A percentile compares a stretch with the other conserved stretches of the same genome.
Evolutionary conservation across 2,797 vertebrate genomes (phyloP).

Genomic region (Poeciliopsis infans): DNA sequence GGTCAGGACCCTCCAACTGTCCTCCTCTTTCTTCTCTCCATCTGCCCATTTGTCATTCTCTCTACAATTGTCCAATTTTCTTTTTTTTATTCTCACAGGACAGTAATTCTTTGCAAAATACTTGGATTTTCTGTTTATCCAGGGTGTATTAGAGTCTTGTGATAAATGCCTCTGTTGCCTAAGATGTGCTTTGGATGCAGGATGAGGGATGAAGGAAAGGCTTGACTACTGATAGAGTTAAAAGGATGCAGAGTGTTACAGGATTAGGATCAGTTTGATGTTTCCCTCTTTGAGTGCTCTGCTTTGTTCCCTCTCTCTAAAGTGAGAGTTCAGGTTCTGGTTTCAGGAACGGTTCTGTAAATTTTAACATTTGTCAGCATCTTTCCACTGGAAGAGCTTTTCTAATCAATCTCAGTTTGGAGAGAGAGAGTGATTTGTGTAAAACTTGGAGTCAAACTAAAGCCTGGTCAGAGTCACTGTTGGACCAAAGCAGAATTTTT

Average conservation of each 20-base stretch:
- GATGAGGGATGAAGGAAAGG: conserved; percentile 47
- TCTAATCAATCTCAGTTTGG: background rate
- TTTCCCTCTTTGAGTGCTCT: conserved; percentile 40
- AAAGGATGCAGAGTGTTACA: conserved; percentile 54
- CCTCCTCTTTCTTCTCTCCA: conserved; percentile 28
- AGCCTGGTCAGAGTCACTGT: background rate
- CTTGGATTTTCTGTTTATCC: conserved; percentile 31
- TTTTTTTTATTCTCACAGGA: background rate
- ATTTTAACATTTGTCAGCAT: background rate
- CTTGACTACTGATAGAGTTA: conserved; percentile 61
- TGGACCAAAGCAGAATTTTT: background rate
- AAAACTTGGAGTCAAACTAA: background rate
- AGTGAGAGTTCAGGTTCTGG: background rate
- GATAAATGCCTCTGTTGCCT: conserved; percentile 23
- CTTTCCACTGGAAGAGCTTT: background rate
- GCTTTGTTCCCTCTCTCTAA: conserved; percentile 22
- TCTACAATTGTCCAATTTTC: background rate
- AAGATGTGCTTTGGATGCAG: conserved; percentile 19
- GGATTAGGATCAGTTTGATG: conserved; percentile 58
- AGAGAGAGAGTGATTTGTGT: background rate
- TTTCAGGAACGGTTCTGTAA: background rate
- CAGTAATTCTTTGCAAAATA: conserved; percentile 16
- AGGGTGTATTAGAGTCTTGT: conserved; percentile 29
- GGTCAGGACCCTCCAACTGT: conserved; percentile 65
- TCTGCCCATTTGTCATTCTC: conserved; percentile 29